Percentiles rank a stretch among this genome's conserved stretches.
Conservation (phyloP, 2,888 invertebrate species). For the Dusona sp. region DNA sequence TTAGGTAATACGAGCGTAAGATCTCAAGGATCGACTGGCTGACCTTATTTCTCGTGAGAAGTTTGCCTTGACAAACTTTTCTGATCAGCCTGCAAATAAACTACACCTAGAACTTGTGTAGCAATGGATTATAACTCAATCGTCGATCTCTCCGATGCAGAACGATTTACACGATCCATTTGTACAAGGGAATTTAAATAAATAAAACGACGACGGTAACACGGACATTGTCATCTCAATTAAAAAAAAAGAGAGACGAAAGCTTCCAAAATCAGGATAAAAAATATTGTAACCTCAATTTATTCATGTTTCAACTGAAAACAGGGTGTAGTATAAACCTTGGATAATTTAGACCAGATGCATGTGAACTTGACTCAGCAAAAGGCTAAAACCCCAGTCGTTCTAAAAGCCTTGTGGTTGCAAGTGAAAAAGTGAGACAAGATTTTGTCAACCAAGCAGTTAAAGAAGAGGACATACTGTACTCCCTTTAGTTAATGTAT, state of each 20-base stretch:
- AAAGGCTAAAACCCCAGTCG: constrained; percentile 3
- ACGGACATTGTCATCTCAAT: neutral
- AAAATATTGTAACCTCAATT: neutral
- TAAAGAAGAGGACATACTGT: constrained; percentile 8
- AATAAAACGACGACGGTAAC: too few species aligned
- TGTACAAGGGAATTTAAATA: neutral
- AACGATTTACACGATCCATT: neutral
- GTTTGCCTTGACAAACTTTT: constrained; percentile 46
- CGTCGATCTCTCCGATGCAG: neutral
- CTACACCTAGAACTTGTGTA: neutral
- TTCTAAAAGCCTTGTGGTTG: neutral
- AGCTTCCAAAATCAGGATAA: too few species aligned
- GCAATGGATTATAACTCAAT: neutral
- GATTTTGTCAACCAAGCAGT: constrained; percentile 13
- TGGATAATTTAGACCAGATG: neutral
- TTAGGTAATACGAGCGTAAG: neutral
- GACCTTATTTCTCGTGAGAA: constrained; percentile 8
- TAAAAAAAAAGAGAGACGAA: neutral
- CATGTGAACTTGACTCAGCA: constrained; percentile 68
- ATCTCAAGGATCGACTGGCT: neutral
- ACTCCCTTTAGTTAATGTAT: constrained; percentile 6
- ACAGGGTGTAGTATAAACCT: neutral
- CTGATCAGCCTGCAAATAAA: neutral
- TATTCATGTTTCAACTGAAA: neutral
- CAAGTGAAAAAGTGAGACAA: constrained; percentile 5